These are phyloP conservation scores for Mycetomoellerius zeteki DNA, from an alignment of 1,140 invertebrate species.

Conservation along the genomic window DNA sequence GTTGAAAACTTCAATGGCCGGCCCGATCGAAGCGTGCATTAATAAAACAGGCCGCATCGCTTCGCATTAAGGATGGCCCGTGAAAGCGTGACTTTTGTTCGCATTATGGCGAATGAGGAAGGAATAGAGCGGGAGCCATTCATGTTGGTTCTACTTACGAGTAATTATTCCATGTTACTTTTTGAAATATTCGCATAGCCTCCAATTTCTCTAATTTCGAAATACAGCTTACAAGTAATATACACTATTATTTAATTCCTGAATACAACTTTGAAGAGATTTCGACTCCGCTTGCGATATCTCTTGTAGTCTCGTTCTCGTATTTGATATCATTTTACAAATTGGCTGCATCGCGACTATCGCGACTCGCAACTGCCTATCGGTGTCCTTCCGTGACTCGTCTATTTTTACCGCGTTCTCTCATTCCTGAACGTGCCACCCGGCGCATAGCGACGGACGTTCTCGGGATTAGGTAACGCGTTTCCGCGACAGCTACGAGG, in stretches of 20 bases:
- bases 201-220: constrained; percentile 21
- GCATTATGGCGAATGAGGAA: constrained; percentile 73
- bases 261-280: no score
- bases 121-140: constrained; percentile 63
- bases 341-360: background rate
- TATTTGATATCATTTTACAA: background rate
- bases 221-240: background rate
- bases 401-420: constrained; percentile 67
- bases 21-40: constrained; percentile 54
- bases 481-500: constrained; percentile 51
- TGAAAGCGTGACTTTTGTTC: constrained; percentile 77
- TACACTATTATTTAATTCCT: background rate
- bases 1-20: constrained; percentile 20
- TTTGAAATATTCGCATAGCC: constrained; percentile 10
- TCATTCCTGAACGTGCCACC: constrained; percentile 44
- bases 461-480: constrained; percentile 61
- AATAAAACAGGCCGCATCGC: constrained; percentile 61
- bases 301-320: background rate
- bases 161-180: constrained; percentile 15
- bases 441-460: constrained; percentile 37
- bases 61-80: constrained; percentile 65
- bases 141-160: constrained; percentile 13
- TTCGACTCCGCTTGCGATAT: background rate
- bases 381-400: constrained; percentile 14
- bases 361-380: background rate